Evolutionary conservation across 2,797 vertebrate species (phyloP).

Genomic region (Hipposideros larvatus): DNA sequence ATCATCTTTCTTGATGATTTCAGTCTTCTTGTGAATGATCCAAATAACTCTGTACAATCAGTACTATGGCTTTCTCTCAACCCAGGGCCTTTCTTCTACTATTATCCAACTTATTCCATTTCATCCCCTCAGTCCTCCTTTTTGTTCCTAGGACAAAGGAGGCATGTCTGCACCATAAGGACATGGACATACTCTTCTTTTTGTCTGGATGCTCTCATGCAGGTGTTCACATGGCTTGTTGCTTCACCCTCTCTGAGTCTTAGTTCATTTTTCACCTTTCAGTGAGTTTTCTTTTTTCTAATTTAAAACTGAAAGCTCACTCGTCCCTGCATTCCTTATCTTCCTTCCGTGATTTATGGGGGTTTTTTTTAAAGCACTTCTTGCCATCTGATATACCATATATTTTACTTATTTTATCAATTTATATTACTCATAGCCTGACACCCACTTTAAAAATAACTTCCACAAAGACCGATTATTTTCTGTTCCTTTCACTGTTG

Average conservation of each 20-base stretch:
- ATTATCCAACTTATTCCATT: neutral
- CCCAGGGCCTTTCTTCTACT: neutral
- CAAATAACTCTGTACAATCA: neutral
- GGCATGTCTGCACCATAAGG: neutral
- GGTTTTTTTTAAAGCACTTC: neutral
- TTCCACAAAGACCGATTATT: neutral
- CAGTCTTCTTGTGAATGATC: neutral
- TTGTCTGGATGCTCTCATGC: accelerated
- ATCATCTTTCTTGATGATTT: neutral
- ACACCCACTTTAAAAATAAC: neutral
- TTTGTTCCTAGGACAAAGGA: neutral
- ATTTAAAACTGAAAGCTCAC: neutral
- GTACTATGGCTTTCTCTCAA: neutral
- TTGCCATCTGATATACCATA: neutral
- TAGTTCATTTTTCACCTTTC: neutral
- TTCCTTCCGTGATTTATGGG: neutral
- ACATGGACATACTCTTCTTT: neutral
- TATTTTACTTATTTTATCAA: neutral
- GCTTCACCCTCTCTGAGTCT: neutral
- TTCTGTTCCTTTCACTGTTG: neutral
- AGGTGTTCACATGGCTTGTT: too few species aligned
- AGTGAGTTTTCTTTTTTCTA: neutral
- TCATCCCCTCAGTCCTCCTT: accelerated
- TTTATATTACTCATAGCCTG: neutral
- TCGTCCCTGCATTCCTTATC: neutral